These are phyloP conservation scores for Agonopterix arenella DNA, from an alignment of 2,888 invertebrate genomes.

Conservation along the genomic window DNA sequence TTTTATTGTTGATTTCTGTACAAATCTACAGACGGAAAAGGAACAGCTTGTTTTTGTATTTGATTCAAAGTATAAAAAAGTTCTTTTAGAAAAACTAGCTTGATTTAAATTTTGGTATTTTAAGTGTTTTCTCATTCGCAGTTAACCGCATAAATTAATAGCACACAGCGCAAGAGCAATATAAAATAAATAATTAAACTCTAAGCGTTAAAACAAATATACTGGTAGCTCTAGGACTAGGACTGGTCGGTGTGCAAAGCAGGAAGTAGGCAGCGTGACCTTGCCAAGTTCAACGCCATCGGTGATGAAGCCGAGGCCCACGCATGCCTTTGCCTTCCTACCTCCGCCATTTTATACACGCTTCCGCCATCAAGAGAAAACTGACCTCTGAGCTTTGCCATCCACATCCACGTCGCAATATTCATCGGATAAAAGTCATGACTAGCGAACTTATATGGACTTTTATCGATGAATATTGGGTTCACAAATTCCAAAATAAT, in stretches of 20 bases:
- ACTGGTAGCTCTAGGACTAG: conserved; percentile 16
- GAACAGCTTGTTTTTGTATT: background rate
- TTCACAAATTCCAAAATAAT: background rate
- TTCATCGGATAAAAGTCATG: too few relatives aligned
- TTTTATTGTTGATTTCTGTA: conserved; percentile 4
- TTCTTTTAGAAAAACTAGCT: too few relatives aligned
- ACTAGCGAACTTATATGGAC: too few relatives aligned
- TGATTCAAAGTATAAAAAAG: too few relatives aligned
- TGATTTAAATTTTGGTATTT: too few relatives aligned
- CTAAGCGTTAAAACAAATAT: conserved; percentile 17
- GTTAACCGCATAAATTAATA: too few relatives aligned
- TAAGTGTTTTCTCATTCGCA: too few relatives aligned
- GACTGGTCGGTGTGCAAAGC: conserved; percentile 32
- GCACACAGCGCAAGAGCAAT: background rate
- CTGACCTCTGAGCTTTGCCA: conserved; percentile 43
- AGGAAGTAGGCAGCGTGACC: conserved; percentile 49
- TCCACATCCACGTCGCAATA: background rate
- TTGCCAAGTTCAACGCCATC: conserved; percentile 58
- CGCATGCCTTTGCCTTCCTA: conserved; percentile 21
- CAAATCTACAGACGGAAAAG: conserved; percentile 3
- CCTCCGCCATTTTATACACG: conserved; percentile 29
- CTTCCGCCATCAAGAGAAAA: conserved; percentile 58
- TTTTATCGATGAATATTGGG: background rate
- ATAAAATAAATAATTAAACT: background rate
- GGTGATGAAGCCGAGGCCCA: conserved; percentile 30